Percentiles rank a stretch among this genome's conserved stretches.
Evolutionary conservation across 2,113 vertebrate genomes (phyloP).

Genomic region (Heliornis fulica): DNA sequence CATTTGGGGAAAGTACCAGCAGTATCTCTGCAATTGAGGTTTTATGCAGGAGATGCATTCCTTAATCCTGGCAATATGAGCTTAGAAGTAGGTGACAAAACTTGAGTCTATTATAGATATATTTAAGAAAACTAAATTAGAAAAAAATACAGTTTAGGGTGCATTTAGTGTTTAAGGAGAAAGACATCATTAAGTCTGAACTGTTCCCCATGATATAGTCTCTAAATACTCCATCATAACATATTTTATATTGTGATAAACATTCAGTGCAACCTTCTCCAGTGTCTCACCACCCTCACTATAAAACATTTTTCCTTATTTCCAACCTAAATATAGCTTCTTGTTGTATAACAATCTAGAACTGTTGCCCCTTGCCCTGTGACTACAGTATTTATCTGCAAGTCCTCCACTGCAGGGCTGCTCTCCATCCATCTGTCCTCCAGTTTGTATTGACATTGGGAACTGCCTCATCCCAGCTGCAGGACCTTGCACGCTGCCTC

Average conservation of each 20-base stretch:
- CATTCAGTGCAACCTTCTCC: not conserved
- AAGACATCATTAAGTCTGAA: not conserved
- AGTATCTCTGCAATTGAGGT: not conserved
- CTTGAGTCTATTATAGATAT: not conserved
- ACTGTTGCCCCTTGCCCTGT: not conserved
- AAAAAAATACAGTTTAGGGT: not conserved
- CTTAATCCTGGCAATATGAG: not conserved
- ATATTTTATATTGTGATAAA: not conserved
- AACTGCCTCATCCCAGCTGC: not conserved
- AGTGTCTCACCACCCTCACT: not conserved
- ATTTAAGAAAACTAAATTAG: not conserved
- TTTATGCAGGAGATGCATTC: not conserved
- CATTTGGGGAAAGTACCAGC: not conserved
- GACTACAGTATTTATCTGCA: not conserved
- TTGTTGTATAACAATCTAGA: not conserved
- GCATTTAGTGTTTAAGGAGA: not conserved
- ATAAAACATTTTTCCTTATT: not conserved
- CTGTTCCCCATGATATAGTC: not conserved
- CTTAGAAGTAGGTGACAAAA: not conserved
- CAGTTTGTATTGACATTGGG: not conserved
- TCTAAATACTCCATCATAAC: not conserved
- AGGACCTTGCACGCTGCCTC: not conserved
- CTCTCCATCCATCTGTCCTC: not conserved
- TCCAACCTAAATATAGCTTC: not conserved
- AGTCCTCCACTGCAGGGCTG: not conserved